Evolutionary conservation across 2,113 vertebrate genomes (phyloP).

Genomic region (Embiotoca jacksoni): DNA sequence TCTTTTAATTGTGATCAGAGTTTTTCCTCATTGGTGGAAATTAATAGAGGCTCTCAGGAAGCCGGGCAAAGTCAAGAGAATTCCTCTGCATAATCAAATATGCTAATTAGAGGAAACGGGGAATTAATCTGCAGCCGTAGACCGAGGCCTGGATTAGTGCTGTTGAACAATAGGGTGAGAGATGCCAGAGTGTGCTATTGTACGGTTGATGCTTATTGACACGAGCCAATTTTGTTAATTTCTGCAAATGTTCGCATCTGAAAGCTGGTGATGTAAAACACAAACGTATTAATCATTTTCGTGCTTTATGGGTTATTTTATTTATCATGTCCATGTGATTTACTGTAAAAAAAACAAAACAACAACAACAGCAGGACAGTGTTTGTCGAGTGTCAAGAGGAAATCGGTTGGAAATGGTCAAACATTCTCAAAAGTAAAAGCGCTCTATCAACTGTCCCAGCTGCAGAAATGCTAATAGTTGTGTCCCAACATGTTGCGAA

Average conservation of each 20-base stretch:
- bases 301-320: neutral
- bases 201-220: slow-evolving; percentile 33
- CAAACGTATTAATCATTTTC: neutral
- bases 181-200: slow-evolving; percentile 45
- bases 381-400: too few relatives aligned
- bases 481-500: neutral
- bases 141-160: slow-evolving; percentile 56
- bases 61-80: slow-evolving; percentile 64
- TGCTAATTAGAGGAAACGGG: slow-evolving; percentile 67
- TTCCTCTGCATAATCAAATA: slow-evolving; percentile 77
- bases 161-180: slow-evolving; percentile 61
- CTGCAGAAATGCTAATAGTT: neutral
- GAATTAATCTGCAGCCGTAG: slow-evolving; percentile 50
- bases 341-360: neutral
- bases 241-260: slow-evolving; percentile 43
- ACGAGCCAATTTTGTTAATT: slow-evolving; percentile 36
- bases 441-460: neutral
- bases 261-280: neutral
- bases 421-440: neutral
- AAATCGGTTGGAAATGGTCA: too few relatives aligned
- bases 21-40: slow-evolving; percentile 57
- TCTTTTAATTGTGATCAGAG: slow-evolving; percentile 72
- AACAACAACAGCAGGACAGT: too few relatives aligned
- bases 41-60: slow-evolving; percentile 66
- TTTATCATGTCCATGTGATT: neutral